Base-by-base conservation (phyloP, 2,797 vertebrate species). In the Scleropages formosus region DNA sequence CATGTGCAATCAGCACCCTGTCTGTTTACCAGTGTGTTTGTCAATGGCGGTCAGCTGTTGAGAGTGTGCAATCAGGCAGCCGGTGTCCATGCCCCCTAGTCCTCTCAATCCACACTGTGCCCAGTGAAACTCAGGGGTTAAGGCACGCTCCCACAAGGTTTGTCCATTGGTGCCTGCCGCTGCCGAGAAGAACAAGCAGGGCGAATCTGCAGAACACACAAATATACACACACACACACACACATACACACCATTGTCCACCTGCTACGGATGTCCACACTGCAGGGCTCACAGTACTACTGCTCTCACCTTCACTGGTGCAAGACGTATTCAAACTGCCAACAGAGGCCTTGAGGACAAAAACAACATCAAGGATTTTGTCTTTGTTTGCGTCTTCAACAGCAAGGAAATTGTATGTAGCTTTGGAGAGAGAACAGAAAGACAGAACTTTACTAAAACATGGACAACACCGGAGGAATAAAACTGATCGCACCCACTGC, bases 311-410 rank as follows among this genome's bases (percentile, higher is more conserved):
- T 93, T 86, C 82, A 26, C 82, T 82, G 1, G 72, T 13, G 62
- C 96, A 98, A 0, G 94, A 92, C 0, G 70, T 81, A 87, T 92
- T 96, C 72, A 61, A 78, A 69, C 76, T 88, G 82, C 82, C 73
- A 0, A 88, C 86, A 74, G 72, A 63, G 3, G 80, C 87, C 85
- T 87, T 94, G 80, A 95, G 86, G 75, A 93, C 90, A 75, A 98
- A 94, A 77, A 98, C 11, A 22, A 98, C 83, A 44, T 99, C 97
- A 78, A 90, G 90, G 74, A 98, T 92, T 79, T 90, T 93, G 90
- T 99, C 96, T 56, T 79, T 63, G 31, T 89, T 95, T 44, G 87
- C 84, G 39, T 95, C 89, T 77, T 91, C 87, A 74, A 93, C 10
- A 0, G 87, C 87, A 20, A 98, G 82, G 81, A 98, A 97, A 8